Base-by-base conservation (phyloP, 2,113 vertebrate genomes). In the Pycnonotus jocosus region DNA sequence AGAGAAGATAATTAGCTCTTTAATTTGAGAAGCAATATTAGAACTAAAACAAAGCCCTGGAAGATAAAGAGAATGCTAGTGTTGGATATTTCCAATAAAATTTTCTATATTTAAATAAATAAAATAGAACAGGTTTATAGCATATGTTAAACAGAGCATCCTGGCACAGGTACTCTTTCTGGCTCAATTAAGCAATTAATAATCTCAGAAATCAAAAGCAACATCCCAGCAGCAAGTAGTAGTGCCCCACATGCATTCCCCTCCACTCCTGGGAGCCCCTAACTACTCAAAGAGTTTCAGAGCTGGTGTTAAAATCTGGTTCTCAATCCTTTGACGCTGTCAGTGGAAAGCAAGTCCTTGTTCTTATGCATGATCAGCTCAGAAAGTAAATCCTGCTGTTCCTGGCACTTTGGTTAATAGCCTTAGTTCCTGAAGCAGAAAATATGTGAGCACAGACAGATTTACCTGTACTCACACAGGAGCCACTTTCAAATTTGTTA, bases 331-430 rank as follows among this genome's bases (percentile, higher is more conserved):
- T 18, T 45, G 77, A 60, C n/a, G 31, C 24, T 68, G 76, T 20
- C 60, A 90, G 64, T 57, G 45, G 50, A 72, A 57, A 87, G 40
- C 45, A 87, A 61, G 53, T 82, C 58, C 58, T 94, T 66, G 71
- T 54, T 88, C 17, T 70, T 86, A 65, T 31, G 50, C 87, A 54
- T 70, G 90, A 88, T 73, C 85, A 64, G n/a, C 70, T 90, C 74
- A 77, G 84, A 88, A 95, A 70, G 86, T 76, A 94, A 94, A 95
- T 90, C 81, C 66, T 0, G 1, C 80, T 81, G 68, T 73, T 95
- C 54, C 71, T 51, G 62, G 71, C 71, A 77, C 66, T 94, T 92
- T 91, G 70, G 66, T 86, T 93, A 91, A 95, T 65, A 95, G 85
- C 87, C 87, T 91, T 76, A 50, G 24, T 38, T 22, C 68, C 66